A percentile compares a stretch with the other conserved stretches of the same genome.
phyloP scores from a whole-genome alignment of 1,140 invertebrate genomes.

The Armadillidium nasatum region DNA sequence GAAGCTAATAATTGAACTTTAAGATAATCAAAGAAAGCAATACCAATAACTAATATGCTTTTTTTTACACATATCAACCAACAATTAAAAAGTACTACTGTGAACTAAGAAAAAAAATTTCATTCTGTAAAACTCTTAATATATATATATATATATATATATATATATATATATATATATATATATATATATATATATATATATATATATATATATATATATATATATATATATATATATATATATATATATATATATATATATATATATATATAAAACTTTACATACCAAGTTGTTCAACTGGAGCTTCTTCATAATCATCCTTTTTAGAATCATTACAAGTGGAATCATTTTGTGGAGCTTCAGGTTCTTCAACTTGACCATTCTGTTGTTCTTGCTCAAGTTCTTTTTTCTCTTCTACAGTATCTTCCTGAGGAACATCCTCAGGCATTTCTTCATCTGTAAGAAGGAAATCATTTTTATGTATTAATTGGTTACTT shows the following conservation, averaged over 20 bases:
- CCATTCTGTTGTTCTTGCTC: background rate
- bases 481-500: background rate
- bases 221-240: too few relatives aligned
- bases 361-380: background rate
- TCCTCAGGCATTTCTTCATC: background rate
- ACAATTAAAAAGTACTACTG: too few relatives aligned
- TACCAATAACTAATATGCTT: too few relatives aligned
- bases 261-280: too few relatives aligned
- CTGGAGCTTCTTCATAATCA: constrained; percentile 28
- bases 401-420: background rate
- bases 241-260: too few relatives aligned
- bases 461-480: background rate
- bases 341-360: constrained; percentile 26
- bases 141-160: too few relatives aligned
- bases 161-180: too few relatives aligned
- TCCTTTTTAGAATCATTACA: constrained; percentile 23
- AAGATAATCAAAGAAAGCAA: too few relatives aligned
- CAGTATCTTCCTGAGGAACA: background rate
- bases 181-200: too few relatives aligned
- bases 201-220: too few relatives aligned
- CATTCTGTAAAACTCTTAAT: too few relatives aligned
- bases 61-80: constrained; percentile 12
- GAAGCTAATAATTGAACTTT: too few relatives aligned
- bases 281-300: constrained; percentile 19
- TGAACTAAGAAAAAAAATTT: constrained; percentile 25